Base-by-base conservation (phyloP, 2,888 invertebrate species). In the Drosophila neonasuta region DNA sequence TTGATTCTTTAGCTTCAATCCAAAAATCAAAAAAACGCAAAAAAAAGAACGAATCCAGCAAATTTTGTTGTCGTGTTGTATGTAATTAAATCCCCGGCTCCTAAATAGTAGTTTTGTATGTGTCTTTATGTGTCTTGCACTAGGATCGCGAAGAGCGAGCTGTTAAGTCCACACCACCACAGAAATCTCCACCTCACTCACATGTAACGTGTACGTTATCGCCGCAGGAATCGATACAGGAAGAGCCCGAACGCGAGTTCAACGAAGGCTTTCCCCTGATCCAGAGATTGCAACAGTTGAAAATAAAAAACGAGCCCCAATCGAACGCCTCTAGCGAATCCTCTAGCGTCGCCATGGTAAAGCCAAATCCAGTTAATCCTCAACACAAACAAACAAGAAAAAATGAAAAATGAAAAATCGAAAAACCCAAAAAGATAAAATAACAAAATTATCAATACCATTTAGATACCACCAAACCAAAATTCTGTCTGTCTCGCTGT, bases 241-340 rank as follows among this genome's bases (percentile, higher is more conserved):
- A 91, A 79, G 91, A 89, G 77, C 90, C 86, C 55, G 93, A 93
- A 88, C 91, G 93, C 11, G 94, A 95, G 90, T 92, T 94, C 11
- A 93, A 94, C 60, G 95, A 94, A 50, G 94, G 94, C 71, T 94
- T 94, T 52, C 92, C 96, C 55, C 95, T 96, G 5, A 92, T 96
- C 24, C 96, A 96, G 90, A 92, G 96, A 73, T 92, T 96, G 67
- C 92, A 95, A 24, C 91, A 95, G 71, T 92, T 96, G 49, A 96
- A 96, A 92, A 94, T 95, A 32, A 95, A 95, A 91, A 94, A 94
- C 90, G 96, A 95, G 77, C 91, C 92, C 69, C 93, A 93, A 50
- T 90, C 92, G 60, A 92, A 91, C 75, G 89, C 88, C 56, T 68
- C 78, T 71, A 83, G 49, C 66, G 87, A 81, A 41, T 49, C 55